Evolutionary conservation across 2,888 invertebrate genomes (phyloP).

Genomic region (Cephus pygmeus): DNA sequence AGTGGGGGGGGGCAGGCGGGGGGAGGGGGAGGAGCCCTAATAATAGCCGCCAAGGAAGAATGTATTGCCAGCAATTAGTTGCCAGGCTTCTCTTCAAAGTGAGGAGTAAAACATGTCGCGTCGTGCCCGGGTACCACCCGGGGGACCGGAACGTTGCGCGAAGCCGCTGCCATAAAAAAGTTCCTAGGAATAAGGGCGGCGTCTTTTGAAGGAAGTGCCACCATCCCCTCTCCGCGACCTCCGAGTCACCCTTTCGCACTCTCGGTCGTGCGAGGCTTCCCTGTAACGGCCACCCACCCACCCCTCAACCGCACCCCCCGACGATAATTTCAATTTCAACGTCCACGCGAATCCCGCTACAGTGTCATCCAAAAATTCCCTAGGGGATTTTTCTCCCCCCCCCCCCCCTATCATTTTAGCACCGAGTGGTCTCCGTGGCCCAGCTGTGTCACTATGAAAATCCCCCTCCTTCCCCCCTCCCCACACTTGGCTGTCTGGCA

Average conservation of each 20-base stretch:
- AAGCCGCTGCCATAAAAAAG: background rate
- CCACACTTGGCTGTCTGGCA: background rate
- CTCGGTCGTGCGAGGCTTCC: background rate
- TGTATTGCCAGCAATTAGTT: constrained; percentile 14
- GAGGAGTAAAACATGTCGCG: constrained; percentile 3
- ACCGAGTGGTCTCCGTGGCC: background rate
- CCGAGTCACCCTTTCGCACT: background rate
- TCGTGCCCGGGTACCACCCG: background rate
- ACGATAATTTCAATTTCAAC: background rate
- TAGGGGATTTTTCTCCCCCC: background rate
- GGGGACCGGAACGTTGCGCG: background rate
- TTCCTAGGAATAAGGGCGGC: background rate
- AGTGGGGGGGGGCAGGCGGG: background rate
- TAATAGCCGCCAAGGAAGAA: constrained; percentile 8
- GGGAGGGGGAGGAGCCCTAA: background rate
- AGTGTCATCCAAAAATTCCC: background rate
- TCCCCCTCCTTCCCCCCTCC: background rate
- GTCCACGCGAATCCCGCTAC: background rate
- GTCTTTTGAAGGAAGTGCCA: background rate
- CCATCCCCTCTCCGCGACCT: background rate
- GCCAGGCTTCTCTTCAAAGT: constrained; percentile 10
- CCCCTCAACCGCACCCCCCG: background rate
- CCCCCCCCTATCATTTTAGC: background rate
- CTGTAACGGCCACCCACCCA: background rate
- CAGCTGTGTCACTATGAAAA: background rate